Evolutionary conservation across 2,797 vertebrate genomes (phyloP), one percentile per base, ranked within the genome.

Genomic region (Sebastes matsubarae): DNA sequence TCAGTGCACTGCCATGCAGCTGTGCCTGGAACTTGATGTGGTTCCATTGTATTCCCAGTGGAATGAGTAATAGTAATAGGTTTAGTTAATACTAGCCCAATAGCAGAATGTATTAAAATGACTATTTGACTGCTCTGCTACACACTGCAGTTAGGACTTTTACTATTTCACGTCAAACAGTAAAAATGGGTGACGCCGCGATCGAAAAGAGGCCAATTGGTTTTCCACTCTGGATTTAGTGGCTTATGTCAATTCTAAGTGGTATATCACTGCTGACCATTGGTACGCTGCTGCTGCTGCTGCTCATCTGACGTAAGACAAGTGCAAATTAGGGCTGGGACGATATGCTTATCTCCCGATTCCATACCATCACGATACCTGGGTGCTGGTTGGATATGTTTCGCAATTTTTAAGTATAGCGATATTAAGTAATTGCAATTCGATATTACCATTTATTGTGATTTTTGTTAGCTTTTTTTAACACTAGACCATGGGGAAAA

Each of bases 1-100:
- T 79, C 24, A 34, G 38, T n/a, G 63, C 60, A 36, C 29, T 72
- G 30, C 32, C 72, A 75, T 68, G 20, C 68, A 71, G 4, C 71
- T 59, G 22, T n/a, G 24, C 7, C 8, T 60, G 42, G 22, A 54
- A 60, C 8, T 58, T 1, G 20, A 61, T 42, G 29, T 72, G 59
- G 5, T 24, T 71, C 58, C 38, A 22, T 6, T 65, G 68, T 7
- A 42, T 61, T 64, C n/a, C 22, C 30, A 63, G 27, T 18, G 22
- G 65, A 70, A 55, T 16, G n/a, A 68, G 13, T 10, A 63, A 64
- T 11, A 60, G 24, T 10, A 32, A 55, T 20, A 32, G 25, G 50
- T 71, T 60, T 30, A 12, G 42, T 66, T 57, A 57, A 64, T 14
- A 20, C 36, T 32, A 54, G 34, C 42, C 68, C 14, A 63, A 14